Conservation (phyloP, 1,140 invertebrate genomes). For the Leptinotarsa defecta region DNA sequence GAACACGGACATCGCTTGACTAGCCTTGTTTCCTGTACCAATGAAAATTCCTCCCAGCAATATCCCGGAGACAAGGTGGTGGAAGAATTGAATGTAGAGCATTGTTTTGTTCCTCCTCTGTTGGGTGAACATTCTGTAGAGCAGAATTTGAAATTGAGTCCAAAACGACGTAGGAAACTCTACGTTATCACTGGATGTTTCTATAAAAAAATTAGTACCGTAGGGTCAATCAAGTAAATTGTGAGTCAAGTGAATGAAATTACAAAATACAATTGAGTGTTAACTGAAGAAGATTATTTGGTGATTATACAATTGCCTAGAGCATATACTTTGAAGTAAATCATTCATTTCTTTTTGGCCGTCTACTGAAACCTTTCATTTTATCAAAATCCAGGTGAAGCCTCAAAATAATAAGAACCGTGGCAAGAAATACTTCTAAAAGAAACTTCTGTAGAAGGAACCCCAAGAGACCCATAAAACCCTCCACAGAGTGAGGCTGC, state of each 20-base stretch:
- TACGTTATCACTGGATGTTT: slow-evolving; percentile 43
- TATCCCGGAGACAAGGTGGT: slow-evolving; percentile 61
- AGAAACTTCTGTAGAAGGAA: too few species aligned
- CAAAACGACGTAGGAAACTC: slow-evolving; percentile 61
- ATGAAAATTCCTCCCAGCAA: slow-evolving; percentile 63
- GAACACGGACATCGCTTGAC: slow-evolving; percentile 61
- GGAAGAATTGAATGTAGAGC: slow-evolving; percentile 61
- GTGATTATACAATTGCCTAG: not conserved
- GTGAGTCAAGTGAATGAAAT: too few species aligned
- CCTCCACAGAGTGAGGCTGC: too few species aligned
- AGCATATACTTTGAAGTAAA: too few species aligned
- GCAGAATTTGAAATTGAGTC: slow-evolving; percentile 61
- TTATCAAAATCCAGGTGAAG: too few species aligned
- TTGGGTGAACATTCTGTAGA: slow-evolving; percentile 61
- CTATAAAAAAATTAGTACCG: slow-evolving; percentile 30
- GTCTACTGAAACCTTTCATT: too few species aligned
- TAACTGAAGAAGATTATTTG: slow-evolving; percentile 11
- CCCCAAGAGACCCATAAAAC: too few species aligned
- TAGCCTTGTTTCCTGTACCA: slow-evolving; percentile 61
- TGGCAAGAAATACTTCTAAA: too few species aligned
- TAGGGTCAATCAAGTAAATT: too few species aligned
- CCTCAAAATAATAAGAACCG: too few species aligned
- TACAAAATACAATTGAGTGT: too few species aligned
- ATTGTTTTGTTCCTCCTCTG: slow-evolving; percentile 61
- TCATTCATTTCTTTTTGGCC: too few species aligned